Percentiles rank a stretch among this genome's conserved stretches.
Evolutionary conservation across 2,888 invertebrate genomes (phyloP).

Genomic region (Drosophila macrospina): DNA sequence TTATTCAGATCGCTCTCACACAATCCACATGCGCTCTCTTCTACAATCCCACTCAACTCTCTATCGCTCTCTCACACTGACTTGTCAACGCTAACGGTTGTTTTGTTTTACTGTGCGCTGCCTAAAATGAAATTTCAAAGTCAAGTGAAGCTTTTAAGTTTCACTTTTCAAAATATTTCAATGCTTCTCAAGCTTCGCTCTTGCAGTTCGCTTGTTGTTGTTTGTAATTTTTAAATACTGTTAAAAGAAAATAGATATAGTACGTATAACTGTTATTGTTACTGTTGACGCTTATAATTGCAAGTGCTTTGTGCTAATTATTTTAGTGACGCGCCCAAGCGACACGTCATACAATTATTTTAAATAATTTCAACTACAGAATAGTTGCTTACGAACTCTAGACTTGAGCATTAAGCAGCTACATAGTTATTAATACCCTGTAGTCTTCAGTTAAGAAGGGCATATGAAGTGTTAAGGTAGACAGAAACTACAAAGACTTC

Average conservation of each 20-base stretch:
- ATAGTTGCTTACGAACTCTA: slow-evolving; percentile 11
- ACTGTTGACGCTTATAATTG: slow-evolving; percentile 33
- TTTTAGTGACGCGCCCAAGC: slow-evolving; percentile 41
- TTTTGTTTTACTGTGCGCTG: slow-evolving; percentile 2
- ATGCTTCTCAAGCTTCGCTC: slow-evolving; percentile 9
- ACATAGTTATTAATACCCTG: slow-evolving; percentile 21
- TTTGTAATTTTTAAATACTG: slow-evolving; percentile 33
- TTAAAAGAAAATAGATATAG: slow-evolving; percentile 4
- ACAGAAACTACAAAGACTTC: not conserved
- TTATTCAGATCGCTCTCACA: slow-evolving; percentile 28
- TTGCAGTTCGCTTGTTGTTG: slow-evolving; percentile 9
- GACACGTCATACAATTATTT: slow-evolving; percentile 39
- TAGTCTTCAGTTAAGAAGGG: not conserved
- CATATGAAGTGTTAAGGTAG: not conserved
- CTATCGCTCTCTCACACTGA: slow-evolving; percentile 1
- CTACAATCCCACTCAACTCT: not conserved
- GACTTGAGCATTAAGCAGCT: slow-evolving; percentile 11
- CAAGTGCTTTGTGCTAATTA: slow-evolving; percentile 50
- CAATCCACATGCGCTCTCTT: slow-evolving; percentile 1
- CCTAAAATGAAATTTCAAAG: slow-evolving; percentile 42
- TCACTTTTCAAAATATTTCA: slow-evolving; percentile 53
- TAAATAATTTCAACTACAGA: slow-evolving; percentile 9
- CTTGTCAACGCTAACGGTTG: slow-evolving; percentile 45
- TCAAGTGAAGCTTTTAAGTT: slow-evolving; percentile 48
- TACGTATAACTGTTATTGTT: slow-evolving; percentile 21